These are phyloP conservation scores for Ceratitis capitata DNA, from an alignment of 1,140 invertebrate species.

Conservation along the genomic window DNA sequence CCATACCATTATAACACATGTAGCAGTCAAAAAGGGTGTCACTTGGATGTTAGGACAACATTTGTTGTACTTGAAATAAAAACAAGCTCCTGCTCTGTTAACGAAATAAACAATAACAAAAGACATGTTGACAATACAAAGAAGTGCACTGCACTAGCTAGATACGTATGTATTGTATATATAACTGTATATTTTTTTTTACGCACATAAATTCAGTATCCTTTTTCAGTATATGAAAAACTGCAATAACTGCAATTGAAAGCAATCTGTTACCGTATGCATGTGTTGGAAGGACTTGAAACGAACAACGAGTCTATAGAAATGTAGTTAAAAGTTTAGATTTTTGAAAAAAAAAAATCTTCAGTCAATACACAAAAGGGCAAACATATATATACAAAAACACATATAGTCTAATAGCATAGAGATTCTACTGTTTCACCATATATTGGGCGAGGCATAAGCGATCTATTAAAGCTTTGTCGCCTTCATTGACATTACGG, in stretches of 20 bases:
- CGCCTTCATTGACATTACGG: too few species aligned
- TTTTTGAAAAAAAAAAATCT: neutral
- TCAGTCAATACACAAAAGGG: neutral
- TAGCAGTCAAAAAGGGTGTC: neutral
- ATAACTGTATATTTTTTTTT: too few species aligned
- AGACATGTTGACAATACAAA: constrained; percentile 8
- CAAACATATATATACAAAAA: too few species aligned
- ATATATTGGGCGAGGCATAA: too few species aligned
- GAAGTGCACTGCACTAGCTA: neutral
- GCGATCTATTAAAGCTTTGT: too few species aligned
- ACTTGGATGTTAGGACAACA: constrained; percentile 1
- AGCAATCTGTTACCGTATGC: neutral
- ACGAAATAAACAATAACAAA: constrained; percentile 7
- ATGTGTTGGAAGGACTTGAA: neutral
- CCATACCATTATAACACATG: neutral
- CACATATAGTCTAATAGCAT: too few species aligned
- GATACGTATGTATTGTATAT: neutral
- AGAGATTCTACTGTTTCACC: too few species aligned
- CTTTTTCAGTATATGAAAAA: neutral
- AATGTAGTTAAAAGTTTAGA: neutral
- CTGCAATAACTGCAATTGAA: neutral
- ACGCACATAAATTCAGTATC: too few species aligned
- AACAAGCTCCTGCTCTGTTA: neutral
- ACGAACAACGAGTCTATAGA: neutral
- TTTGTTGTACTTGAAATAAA: neutral